Evolutionary conservation across 2,113 vertebrate genomes (phyloP), one percentile per base, ranked within the genome.

Genomic region (Cyprinodon brontotheroides): DNA sequence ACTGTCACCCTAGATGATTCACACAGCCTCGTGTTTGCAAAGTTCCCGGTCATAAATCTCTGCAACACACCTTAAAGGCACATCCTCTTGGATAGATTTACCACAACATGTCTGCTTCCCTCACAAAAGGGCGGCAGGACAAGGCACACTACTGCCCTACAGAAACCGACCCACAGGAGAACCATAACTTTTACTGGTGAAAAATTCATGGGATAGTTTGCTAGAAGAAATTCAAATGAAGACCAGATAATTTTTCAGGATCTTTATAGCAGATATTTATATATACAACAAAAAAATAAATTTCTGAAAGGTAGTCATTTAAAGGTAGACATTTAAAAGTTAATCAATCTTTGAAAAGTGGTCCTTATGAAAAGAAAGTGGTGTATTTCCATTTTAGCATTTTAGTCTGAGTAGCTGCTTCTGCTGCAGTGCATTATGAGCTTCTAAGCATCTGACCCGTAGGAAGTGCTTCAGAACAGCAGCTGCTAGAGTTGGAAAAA

Each of bases 41-140:
- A 76, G 83, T 86, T 92, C 92, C 92, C 87, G 87, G 89, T 92
- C 86, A 89, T 92, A 92, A 92, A 92, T 91, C 84, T 90, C 85
- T 74, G 80, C 83, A 85, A 87, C 86, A 61, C 90, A 91, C 87
- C 78, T 63, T 90, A 89, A 92, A 87, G 89, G 82, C 84, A 82
- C 87, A 86, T 82, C 85, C 85, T 79, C 81, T 86, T n/a, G 20
- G 83, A 85, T 78, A 85, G 85, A 78, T 88, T 89, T 84, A 90
- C 84, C 77, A 86, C 85, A 80, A 77, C 78, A 65, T 83, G 71
- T 78, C 81, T 57, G 57, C 37, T 61, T 38, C 75, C 68, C 70
- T 77, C 61, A 82, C 74, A 82, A 70, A 83, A 80, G 68, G 62
- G 61, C 12, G 14, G 83, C 71, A 69, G 70, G 50, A 63, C 65